Conservation (phyloP, 2,888 invertebrate species). For the Andrena chrysosceles region DNA sequence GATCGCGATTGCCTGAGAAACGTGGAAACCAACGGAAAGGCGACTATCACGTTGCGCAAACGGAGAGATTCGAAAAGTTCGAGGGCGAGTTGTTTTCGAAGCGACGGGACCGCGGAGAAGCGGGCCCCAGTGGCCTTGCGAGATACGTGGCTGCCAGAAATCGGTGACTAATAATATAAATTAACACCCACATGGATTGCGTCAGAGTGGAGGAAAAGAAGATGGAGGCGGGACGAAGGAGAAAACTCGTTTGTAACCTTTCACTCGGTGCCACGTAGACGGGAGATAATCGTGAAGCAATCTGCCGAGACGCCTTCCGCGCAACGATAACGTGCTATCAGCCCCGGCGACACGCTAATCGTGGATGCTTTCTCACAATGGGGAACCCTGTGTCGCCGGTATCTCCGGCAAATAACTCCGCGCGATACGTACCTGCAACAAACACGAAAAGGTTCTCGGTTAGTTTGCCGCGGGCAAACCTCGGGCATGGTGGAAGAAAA, state of each 20-base stretch:
- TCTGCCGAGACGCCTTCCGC: conserved; percentile 65
- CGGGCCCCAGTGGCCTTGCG: conserved; percentile 19
- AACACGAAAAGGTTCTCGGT: conserved; percentile 28
- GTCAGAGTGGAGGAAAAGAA: conserved; percentile 43
- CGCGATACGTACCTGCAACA: conserved; percentile 51
- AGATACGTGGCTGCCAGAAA: conserved; percentile 39
- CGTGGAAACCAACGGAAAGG: not conserved
- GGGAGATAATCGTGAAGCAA: conserved; percentile 66
- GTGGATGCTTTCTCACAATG: conserved; percentile 50
- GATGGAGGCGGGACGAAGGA: conserved; percentile 5
- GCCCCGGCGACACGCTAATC: conserved; percentile 40
- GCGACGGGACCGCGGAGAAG: not conserved
- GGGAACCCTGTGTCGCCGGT: conserved; percentile 37
- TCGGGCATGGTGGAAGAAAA: not conserved
- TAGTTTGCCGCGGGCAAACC: not conserved
- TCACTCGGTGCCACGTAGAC: conserved; percentile 61
- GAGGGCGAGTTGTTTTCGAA: conserved; percentile 5
- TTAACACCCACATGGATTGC: conserved; percentile 74
- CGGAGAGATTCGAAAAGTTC: not conserved
- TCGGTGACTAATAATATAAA: conserved; percentile 65
- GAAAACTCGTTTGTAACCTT: conserved; percentile 74
- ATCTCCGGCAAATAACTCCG: conserved; percentile 52
- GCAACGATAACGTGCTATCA: conserved; percentile 66
- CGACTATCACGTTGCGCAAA: conserved; percentile 11
- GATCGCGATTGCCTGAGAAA: not conserved